Percentiles rank a stretch among this genome's conserved stretches.
phyloP scores from a whole-genome alignment of 2,113 vertebrate species.

The Heterotilapia buettikoferi region DNA sequence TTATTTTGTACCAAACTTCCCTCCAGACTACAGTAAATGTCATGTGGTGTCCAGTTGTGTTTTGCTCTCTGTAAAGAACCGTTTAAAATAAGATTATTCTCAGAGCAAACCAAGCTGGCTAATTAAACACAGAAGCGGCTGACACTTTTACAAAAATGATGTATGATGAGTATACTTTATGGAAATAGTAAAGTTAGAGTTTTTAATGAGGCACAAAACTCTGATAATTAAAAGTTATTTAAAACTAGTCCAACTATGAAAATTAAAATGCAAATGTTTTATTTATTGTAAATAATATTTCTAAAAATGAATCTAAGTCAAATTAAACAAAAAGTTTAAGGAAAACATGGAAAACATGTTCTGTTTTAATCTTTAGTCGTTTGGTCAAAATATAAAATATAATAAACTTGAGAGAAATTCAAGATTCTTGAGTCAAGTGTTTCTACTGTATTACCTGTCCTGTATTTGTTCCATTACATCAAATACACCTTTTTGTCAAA shows the following conservation, averaged over 20 bases:
- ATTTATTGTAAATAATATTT: neutral
- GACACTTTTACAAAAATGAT: neutral
- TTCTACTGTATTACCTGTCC: rapidly evolving
- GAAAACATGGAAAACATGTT: neutral
- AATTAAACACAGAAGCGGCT: neutral
- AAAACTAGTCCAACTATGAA: rapidly evolving
- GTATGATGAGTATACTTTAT: neutral
- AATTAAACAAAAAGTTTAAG: rapidly evolving
- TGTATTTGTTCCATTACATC: neutral
- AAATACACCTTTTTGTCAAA: neutral
- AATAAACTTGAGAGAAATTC: neutral
- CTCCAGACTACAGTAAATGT: neutral
- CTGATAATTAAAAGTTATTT: neutral
- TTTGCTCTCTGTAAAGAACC: neutral
- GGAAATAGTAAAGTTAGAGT: neutral
- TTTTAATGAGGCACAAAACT: neutral
- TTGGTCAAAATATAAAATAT: neutral
- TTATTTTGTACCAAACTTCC: neutral
- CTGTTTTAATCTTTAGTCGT: neutral
- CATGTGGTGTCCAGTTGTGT: rapidly evolving
- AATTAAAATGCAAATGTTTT: neutral
- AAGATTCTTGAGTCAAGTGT: no score
- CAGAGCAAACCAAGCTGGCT: neutral
- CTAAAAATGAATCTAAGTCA: neutral
- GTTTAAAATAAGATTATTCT: neutral